Percentiles rank a stretch among this genome's conserved stretches.
Evolutionary conservation across 1,140 invertebrate species (phyloP).

Genomic region (Frieseomelitta varia): DNA sequence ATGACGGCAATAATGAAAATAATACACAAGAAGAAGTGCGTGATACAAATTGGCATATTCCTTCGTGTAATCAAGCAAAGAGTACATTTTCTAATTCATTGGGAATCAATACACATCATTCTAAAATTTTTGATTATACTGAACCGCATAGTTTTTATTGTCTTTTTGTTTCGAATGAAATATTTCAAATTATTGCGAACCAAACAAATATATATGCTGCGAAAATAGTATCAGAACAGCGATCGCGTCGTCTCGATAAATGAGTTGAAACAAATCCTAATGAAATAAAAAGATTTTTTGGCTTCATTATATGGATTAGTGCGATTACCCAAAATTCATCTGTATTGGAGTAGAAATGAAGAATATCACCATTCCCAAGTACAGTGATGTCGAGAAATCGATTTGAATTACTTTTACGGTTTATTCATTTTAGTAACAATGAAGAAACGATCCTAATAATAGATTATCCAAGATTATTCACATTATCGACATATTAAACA

Average conservation of each 20-base stretch:
- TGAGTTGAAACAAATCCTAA: constrained; percentile 44
- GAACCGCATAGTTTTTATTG: constrained; percentile 36
- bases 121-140: constrained; percentile 29
- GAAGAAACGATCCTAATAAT: not conserved
- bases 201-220: constrained; percentile 39
- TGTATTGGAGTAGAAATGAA: too few relatives aligned
- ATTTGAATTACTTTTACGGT: not conserved
- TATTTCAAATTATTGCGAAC: constrained; percentile 36
- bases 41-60: constrained; percentile 49
- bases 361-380: too few relatives aligned
- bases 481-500: too few relatives aligned
- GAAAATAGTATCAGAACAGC: constrained; percentile 30
- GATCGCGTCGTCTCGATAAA: constrained; percentile 32
- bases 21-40: constrained; percentile 22
- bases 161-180: constrained; percentile 40
- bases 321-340: constrained; percentile 56
- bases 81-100: constrained; percentile 49
- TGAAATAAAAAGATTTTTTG: constrained; percentile 66
- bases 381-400: too few relatives aligned
- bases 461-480: too few relatives aligned
- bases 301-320: constrained; percentile 57
- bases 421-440: too few relatives aligned
- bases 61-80: constrained; percentile 36
- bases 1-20: constrained; percentile 30
- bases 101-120: constrained; percentile 16